These are phyloP conservation scores for Halyomorpha halys DNA, from an alignment of 1,140 invertebrate genomes.

Conservation along the genomic window DNA sequence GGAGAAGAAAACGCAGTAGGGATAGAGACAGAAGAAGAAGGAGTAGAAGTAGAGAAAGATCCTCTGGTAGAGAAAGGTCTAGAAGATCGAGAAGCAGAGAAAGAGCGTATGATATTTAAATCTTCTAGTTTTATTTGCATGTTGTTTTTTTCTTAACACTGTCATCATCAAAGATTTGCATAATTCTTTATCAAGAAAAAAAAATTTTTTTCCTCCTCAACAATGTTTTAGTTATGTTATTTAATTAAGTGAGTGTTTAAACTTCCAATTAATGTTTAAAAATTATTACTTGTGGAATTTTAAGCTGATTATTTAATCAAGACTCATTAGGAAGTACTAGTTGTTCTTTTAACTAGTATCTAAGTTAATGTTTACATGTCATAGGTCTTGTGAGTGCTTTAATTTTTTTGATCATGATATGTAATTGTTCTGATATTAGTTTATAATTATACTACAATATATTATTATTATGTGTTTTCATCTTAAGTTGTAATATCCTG, in stretches of 20 bases:
- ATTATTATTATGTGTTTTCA: no score
- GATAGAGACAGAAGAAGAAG: slow-evolving; percentile 33
- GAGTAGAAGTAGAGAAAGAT: slow-evolving; percentile 32
- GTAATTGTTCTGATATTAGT: neutral
- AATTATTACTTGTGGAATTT: no score
- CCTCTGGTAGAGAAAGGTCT: slow-evolving; percentile 32
- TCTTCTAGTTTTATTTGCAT: neutral
- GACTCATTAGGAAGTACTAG: no score
- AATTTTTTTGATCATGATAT: no score
- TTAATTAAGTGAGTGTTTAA: no score
- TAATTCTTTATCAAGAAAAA: no score
- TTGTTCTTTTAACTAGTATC: no score
- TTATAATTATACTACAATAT: neutral
- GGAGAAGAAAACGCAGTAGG: slow-evolving; percentile 30
- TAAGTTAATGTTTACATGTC: no score
- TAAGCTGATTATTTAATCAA: no score
- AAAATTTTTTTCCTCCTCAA: slow-evolving; percentile 9
- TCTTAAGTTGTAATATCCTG: neutral
- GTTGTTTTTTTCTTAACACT: slow-evolving; percentile 6
- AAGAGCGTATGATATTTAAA: slow-evolving; percentile 32
- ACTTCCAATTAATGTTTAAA: no score
- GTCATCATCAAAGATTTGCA: slow-evolving; percentile 13
- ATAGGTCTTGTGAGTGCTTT: no score
- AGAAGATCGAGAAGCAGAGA: slow-evolving; percentile 50
- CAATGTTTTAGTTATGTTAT: slow-evolving; percentile 2